Percentiles rank a stretch among this genome's conserved stretches.
Evolutionary conservation across 2,888 invertebrate species (phyloP).

Genomic region (Andrena marginata): DNA sequence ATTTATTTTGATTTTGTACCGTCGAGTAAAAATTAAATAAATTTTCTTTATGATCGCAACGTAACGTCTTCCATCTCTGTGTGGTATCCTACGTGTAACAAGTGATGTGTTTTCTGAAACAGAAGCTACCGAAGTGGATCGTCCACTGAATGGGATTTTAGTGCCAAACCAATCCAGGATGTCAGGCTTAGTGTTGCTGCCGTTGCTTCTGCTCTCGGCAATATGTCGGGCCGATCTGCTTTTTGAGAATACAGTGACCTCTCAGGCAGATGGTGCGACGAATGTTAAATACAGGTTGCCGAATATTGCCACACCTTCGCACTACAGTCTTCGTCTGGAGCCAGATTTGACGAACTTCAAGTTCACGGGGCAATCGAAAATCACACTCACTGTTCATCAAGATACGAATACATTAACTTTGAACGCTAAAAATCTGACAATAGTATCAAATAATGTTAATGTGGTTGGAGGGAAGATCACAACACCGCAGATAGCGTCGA

Average conservation of each 20-base stretch:
- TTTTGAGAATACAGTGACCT: too few relatives aligned
- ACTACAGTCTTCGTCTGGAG: slow-evolving; percentile 86
- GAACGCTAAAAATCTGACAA: slow-evolving; percentile 52
- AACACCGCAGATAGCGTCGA: accelerated
- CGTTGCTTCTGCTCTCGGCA: slow-evolving; percentile 32
- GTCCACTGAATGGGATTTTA: neutral
- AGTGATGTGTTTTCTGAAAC: slow-evolving; percentile 9
- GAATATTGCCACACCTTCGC: slow-evolving; percentile 84
- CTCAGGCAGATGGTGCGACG: too few relatives aligned
- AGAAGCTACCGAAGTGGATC: neutral
- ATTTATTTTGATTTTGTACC: too few relatives aligned
- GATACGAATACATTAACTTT: slow-evolving; percentile 6
- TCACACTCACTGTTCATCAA: neutral
- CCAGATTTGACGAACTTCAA: slow-evolving; percentile 83
- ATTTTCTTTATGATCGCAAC: neutral
- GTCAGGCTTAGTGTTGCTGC: slow-evolving; percentile 25
- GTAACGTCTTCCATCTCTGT: too few relatives aligned
- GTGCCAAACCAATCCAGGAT: slow-evolving; percentile 20
- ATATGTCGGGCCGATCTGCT: slow-evolving; percentile 20
- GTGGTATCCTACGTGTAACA: neutral
- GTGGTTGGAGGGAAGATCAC: neutral
- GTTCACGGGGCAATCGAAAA: slow-evolving; percentile 35
- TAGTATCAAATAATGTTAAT: neutral
- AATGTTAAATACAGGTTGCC: slow-evolving; percentile 86
- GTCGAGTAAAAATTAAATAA: neutral